Percentiles rank a stretch among this genome's conserved stretches.
These are phyloP conservation scores for Ceratoteleas bidentatus DNA, from an alignment of 1,140 invertebrate genomes.

Conservation along the genomic window DNA sequence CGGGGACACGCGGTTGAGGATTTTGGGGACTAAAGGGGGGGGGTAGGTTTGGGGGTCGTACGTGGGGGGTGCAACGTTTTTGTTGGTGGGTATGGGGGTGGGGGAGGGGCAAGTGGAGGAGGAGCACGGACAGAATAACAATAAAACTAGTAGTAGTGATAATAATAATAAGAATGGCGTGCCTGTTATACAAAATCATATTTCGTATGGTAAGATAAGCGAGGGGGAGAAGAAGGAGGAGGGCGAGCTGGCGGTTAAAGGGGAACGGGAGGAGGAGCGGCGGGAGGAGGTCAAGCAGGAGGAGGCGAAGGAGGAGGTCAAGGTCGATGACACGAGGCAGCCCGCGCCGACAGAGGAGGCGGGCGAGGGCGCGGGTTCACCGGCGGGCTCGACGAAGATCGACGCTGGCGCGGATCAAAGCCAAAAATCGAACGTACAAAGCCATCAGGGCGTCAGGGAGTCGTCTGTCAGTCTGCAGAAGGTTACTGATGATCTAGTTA, in stretches of 20 bases:
- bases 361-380: neutral
- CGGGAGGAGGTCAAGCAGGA: slow-evolving; percentile 65
- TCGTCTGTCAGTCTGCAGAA: slow-evolving; percentile 72
- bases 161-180: slow-evolving; percentile 78
- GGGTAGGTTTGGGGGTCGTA: too few species aligned
- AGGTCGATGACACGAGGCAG: slow-evolving; percentile 76
- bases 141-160: slow-evolving; percentile 58
- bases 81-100: too few species aligned
- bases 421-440: slow-evolving; percentile 77
- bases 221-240: slow-evolving; percentile 65
- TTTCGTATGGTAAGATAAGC: slow-evolving; percentile 73
- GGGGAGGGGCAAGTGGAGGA: slow-evolving; percentile 70
- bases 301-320: slow-evolving; percentile 53
- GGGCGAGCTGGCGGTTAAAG: slow-evolving; percentile 18
- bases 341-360: neutral
- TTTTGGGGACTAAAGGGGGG: too few species aligned
- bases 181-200: slow-evolving; percentile 79
- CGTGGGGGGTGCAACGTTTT: too few species aligned
- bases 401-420: slow-evolving; percentile 71
- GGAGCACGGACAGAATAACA: slow-evolving; percentile 72
- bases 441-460: slow-evolving; percentile 69
- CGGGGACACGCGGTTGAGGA: neutral
- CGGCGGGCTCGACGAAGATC: slow-evolving; percentile 51
- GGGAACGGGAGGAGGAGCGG: slow-evolving; percentile 36
- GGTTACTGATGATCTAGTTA: slow-evolving; percentile 73